Conservation (phyloP, 2,113 vertebrate genomes). For the Protomyctophum bolini region DNA sequence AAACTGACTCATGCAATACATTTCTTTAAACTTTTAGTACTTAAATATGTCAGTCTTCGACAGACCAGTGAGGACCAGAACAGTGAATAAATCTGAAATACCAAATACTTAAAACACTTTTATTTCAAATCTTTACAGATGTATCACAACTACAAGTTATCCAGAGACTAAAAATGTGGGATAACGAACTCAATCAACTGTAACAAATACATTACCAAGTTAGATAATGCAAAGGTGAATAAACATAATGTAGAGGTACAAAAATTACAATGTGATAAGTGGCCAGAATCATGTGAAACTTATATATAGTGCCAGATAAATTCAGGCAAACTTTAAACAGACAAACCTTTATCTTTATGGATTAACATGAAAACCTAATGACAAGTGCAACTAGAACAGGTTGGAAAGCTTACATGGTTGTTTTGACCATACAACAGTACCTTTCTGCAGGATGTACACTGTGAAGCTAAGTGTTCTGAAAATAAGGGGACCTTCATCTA, state of each 20-base stretch:
- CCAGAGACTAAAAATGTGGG: constrained; percentile 72
- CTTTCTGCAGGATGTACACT: constrained; percentile 61
- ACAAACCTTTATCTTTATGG: constrained; percentile 38
- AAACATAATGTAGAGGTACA: constrained; percentile 62
- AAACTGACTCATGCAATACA: no score
- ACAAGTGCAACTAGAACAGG: constrained; percentile 65
- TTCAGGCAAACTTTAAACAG: constrained; percentile 41
- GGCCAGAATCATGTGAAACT: constrained; percentile 62
- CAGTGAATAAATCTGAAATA: constrained; percentile 5
- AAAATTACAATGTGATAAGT: constrained; percentile 44
- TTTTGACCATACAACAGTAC: constrained; percentile 62
- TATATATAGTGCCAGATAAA: constrained; percentile 54
- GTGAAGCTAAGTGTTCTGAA: constrained; percentile 37
- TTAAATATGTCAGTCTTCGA: no score
- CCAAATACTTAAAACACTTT: constrained; percentile 75
- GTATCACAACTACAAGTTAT: constrained; percentile 78
- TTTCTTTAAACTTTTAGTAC: no score
- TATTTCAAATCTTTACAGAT: constrained; percentile 80
- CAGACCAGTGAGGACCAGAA: background rate
- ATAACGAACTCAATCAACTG: constrained; percentile 68
- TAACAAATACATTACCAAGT: constrained; percentile 73
- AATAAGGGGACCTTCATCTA: constrained; percentile 43
- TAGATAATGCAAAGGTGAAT: constrained; percentile 73
- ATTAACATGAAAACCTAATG: constrained; percentile 27
- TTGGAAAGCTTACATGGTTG: constrained; percentile 59